Conservation (phyloP, 2,113 vertebrate genomes). For the Astatotilapia flaviijosephi region DNA sequence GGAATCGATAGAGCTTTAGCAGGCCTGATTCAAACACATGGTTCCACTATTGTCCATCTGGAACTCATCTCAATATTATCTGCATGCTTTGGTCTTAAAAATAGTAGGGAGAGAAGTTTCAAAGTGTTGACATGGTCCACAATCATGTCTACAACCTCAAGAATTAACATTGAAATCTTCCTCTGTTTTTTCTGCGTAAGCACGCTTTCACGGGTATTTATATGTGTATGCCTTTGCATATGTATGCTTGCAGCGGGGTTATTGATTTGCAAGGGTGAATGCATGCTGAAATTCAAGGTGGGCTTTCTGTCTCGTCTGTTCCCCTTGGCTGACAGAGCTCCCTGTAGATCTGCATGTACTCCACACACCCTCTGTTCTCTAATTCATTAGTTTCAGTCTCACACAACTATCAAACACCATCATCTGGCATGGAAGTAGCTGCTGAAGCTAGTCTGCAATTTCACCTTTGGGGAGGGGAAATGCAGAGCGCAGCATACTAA, state of each 20-base stretch:
- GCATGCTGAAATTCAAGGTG: slow-evolving; percentile 57
- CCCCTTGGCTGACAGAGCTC: slow-evolving; percentile 30
- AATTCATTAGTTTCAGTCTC: slow-evolving; percentile 62
- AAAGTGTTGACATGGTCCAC: background rate
- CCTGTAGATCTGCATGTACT: slow-evolving; percentile 40
- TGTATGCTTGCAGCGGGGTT: slow-evolving; percentile 6
- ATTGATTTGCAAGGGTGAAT: slow-evolving; percentile 54
- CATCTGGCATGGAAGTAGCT: slow-evolving; percentile 25
- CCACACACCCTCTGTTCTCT: slow-evolving; percentile 35
- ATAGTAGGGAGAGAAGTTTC: slow-evolving; percentile 9
- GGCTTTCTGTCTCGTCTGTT: slow-evolving; percentile 32
- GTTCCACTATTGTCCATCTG: slow-evolving; percentile 54
- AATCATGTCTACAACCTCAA: background rate
- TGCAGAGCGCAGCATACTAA: slow-evolving; percentile 37
- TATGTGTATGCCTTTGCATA: background rate
- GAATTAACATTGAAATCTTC: background rate
- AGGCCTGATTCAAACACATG: slow-evolving; percentile 35
- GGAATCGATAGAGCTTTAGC: slow-evolving; percentile 18
- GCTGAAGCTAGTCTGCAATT: slow-evolving; percentile 27
- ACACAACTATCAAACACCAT: slow-evolving; percentile 47
- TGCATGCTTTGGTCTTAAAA: slow-evolving; percentile 37
- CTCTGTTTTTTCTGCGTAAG: background rate
- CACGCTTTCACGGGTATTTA: background rate
- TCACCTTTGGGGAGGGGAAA: slow-evolving; percentile 32
- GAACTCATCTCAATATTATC: slow-evolving; percentile 53